Percentiles rank a stretch among this genome's conserved stretches.
Evolutionary conservation across 2,113 vertebrate species (phyloP).

Genomic region (Sarotherodon lohbergeri): DNA sequence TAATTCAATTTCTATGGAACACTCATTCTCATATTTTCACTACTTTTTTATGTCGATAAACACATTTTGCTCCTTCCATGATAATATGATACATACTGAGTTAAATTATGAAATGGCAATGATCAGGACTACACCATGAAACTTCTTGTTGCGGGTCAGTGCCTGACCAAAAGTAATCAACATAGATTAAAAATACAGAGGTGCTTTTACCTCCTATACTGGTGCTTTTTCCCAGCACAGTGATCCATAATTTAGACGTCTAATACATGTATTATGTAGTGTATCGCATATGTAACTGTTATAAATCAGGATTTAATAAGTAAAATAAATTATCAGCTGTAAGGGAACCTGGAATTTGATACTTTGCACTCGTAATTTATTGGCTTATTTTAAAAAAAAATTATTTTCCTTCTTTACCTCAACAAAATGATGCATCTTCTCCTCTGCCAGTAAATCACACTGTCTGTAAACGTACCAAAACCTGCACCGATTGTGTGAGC

Average conservation of each 20-base stretch:
- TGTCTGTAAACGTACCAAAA: not conserved
- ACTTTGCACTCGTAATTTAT: not conserved
- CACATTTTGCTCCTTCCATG: not conserved
- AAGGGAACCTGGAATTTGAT: not conserved
- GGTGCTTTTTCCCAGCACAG: not conserved
- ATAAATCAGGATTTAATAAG: not conserved
- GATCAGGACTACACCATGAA: not conserved
- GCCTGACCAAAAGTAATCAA: not conserved
- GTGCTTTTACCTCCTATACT: not conserved
- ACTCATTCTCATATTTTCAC: not conserved
- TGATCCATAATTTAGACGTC: not conserved
- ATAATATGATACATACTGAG: not conserved
- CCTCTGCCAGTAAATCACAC: not conserved
- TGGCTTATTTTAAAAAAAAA: not conserved
- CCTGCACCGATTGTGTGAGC: not conserved
- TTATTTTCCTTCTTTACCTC: not conserved
- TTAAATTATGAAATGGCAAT: not conserved
- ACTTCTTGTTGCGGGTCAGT: not conserved
- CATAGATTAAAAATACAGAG: not conserved
- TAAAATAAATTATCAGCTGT: not conserved
- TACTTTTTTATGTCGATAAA: not conserved
- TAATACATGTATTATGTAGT: not conserved
- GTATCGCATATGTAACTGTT: not conserved
- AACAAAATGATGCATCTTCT: not conserved
- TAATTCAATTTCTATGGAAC: not conserved